Percentiles rank a stretch among this genome's conserved stretches.
These are phyloP conservation scores for Gymnocypris eckloni DNA, from an alignment of 2,797 vertebrate species.

Conservation along the genomic window DNA sequence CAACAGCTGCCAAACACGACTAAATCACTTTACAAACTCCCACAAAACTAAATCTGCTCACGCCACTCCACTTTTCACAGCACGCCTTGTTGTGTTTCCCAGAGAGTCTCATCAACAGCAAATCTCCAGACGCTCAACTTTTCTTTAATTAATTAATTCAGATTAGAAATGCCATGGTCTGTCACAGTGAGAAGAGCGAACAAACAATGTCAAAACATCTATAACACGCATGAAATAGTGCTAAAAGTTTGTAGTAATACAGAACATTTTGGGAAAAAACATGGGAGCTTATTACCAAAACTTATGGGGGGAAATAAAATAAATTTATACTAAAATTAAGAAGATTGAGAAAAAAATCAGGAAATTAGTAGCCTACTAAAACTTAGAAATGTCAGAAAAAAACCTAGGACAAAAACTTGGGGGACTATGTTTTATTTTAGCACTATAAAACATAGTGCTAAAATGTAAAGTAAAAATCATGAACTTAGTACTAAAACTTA, in stretches of 20 bases:
- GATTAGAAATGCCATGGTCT: not conserved
- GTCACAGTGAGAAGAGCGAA: not conserved
- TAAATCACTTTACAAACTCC: conserved; percentile 26
- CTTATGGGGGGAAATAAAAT: too few relatives aligned
- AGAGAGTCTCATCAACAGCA: not conserved
- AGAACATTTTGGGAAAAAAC: too few relatives aligned
- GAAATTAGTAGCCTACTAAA: not conserved
- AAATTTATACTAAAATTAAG: not conserved
- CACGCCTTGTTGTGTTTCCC: conserved; percentile 1
- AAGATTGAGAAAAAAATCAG: not conserved
- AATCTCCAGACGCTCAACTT: not conserved
- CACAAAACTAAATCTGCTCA: conserved; percentile 38
- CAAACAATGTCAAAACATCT: not conserved
- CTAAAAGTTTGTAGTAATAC: not conserved
- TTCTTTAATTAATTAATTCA: not conserved
- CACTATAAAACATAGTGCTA: too few relatives aligned
- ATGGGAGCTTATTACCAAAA: too few relatives aligned
- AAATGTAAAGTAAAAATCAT: too few relatives aligned
- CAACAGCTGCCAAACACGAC: conserved; percentile 52
- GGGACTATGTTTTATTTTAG: too few relatives aligned
- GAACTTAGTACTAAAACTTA: not conserved
- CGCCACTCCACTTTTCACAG: conserved; percentile 29
- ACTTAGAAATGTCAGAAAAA: too few relatives aligned
- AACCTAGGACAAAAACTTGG: too few relatives aligned
- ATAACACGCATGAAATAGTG: not conserved